Evolutionary conservation across 2,888 invertebrate genomes (phyloP), one percentile per base, ranked within the genome.

Genomic region (Doris montereyensis): DNA sequence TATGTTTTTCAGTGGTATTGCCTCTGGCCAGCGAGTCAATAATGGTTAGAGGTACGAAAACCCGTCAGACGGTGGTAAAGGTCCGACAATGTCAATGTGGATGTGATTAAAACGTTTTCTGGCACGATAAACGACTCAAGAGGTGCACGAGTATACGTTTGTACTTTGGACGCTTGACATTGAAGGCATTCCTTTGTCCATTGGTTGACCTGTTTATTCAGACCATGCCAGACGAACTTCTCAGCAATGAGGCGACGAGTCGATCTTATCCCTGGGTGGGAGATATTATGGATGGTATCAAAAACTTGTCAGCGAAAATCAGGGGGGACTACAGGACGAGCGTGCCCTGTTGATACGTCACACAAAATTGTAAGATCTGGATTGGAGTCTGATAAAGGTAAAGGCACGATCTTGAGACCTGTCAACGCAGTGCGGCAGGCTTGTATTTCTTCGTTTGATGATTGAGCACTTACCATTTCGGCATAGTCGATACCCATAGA

Each of bases 141-240:
- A 4, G 32, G 70, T 2, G 32, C 70, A 4, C n/a, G 2, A 8
- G 70, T 70, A n/a, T 70, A 34, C 8, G 1, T 70, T 17, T 70
- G 70, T 32, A 70, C 24, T 34, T 32, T 70, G 30, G 70, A 70
- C 8, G 32, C 1, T 74, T 58, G 74, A 26, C 74, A 74, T 1
- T 74, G 2, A 21, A 30, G 58, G 30, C 74, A 74, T 21, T 74
- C 74, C 35, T 60, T 60, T 8, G 32, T 21, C 58, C 74, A 58
- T 1, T 1, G 24, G n/a, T 32, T 13, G 30, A 74, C 32, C 21
- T 58, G 58, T 1, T 10, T 1, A 17, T 32, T 17, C 10, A 73
- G 52, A 4, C 58, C 74, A 30, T 74, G 30, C 74, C 74, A 57
- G n/a, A 58, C 58, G 30, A 60, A 74, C 58, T 74, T 74, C 5